These are phyloP conservation scores for Potamarius usumacintae DNA, from an alignment of 2,113 vertebrate species.

Conservation along the genomic window DNA sequence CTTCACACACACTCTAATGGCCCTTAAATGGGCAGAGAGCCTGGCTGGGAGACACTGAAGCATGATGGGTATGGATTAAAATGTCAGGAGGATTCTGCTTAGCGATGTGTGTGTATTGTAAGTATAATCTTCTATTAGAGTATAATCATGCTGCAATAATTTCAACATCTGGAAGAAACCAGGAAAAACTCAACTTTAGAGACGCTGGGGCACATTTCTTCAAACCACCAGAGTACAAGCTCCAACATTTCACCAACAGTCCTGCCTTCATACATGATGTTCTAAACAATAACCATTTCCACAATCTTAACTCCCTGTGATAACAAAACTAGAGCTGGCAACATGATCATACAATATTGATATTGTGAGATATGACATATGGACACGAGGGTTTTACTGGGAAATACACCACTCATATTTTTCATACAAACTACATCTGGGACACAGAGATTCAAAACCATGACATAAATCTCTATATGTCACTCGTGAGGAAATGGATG, in stretches of 20 bases:
- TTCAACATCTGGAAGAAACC: slow-evolving; percentile 48
- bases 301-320: neutral
- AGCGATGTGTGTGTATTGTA: neutral
- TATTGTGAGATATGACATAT: too few species aligned
- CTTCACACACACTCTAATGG: slow-evolving; percentile 44
- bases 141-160: slow-evolving; percentile 40
- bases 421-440: too few species aligned
- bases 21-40: slow-evolving; percentile 52
- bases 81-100: slow-evolving; percentile 35
- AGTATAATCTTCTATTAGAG: slow-evolving; percentile 32
- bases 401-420: too few species aligned
- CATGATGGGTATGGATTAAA: slow-evolving; percentile 38
- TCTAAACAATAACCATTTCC: neutral
- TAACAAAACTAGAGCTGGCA: neutral
- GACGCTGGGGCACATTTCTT: neutral
- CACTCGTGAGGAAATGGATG: too few species aligned
- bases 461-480: too few species aligned
- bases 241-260: neutral
- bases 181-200: neutral
- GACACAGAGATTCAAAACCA: too few species aligned
- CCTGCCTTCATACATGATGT: neutral
- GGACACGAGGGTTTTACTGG: too few species aligned
- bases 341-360: neutral
- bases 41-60: slow-evolving; percentile 29
- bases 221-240: neutral